Percentiles rank a stretch among this genome's conserved stretches.
Conservation (phyloP, 2,797 vertebrate genomes). For the Pogoniulus pusillus region DNA sequence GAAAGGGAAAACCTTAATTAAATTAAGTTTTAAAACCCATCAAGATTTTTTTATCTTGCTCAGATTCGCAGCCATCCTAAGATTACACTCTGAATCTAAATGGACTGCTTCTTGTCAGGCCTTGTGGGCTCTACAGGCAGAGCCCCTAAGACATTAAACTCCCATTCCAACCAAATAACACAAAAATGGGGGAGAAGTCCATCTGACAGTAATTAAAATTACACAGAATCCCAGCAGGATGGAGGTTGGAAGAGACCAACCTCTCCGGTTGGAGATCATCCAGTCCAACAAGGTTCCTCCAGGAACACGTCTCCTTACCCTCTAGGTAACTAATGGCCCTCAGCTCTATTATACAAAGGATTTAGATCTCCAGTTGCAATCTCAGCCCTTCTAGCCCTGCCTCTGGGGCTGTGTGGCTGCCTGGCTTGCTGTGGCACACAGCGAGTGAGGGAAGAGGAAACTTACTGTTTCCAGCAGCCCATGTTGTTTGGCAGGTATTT, state of each 20-base stretch:
- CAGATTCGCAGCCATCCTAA: conserved; percentile 49
- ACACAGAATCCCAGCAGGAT: neutral
- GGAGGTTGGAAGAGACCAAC: too few species aligned
- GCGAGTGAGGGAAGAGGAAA: neutral
- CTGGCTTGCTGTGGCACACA: neutral
- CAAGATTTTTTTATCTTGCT: conserved; percentile 19
- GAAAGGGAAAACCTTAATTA: conserved; percentile 64
- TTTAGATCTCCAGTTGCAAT: too few species aligned
- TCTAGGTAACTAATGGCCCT: neutral
- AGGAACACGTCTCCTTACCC: neutral
- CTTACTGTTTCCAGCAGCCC: neutral
- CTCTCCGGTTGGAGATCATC: too few species aligned
- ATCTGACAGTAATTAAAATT: neutral
- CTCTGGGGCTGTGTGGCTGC: neutral
- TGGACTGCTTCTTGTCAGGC: neutral
- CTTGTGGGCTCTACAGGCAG: neutral
- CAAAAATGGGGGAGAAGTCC: neutral
- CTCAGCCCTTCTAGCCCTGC: neutral
- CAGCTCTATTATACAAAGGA: neutral
- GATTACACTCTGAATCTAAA: neutral
- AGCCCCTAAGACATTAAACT: neutral
- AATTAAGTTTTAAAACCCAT: conserved; percentile 57
- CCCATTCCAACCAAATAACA: neutral
- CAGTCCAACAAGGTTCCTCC: neutral
- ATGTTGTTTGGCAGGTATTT: neutral